Evolutionary conservation across 2,797 vertebrate genomes (phyloP).

Genomic region (Amblyopsis hoosieri): DNA sequence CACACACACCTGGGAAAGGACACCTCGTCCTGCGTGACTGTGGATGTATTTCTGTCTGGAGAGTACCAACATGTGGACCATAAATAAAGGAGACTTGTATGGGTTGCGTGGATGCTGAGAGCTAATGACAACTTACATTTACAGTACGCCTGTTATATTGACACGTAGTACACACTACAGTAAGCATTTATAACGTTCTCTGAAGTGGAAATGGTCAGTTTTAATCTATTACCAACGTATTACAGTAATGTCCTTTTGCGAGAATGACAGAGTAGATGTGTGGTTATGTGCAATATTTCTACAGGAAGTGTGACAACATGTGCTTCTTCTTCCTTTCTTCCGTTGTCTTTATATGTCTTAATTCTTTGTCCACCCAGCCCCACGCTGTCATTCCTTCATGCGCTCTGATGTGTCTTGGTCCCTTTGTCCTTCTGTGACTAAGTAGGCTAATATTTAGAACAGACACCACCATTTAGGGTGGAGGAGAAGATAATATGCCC

Average conservation of each 20-base stretch:
- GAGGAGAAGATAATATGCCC: background rate
- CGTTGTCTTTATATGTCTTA: background rate
- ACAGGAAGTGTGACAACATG: no score
- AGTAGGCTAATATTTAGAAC: background rate
- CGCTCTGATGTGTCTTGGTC: background rate
- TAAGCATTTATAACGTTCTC: no score
- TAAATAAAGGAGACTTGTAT: no score
- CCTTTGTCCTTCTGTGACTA: background rate
- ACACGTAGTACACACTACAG: no score
- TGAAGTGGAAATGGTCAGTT: no score
- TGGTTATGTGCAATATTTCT: no score
- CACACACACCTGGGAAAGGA: background rate
- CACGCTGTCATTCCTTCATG: conserved; percentile 11
- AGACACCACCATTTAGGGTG: background rate
- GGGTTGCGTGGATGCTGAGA: no score
- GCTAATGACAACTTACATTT: no score
- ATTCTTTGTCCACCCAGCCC: background rate
- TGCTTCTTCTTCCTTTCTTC: background rate
- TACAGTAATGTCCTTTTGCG: background rate
- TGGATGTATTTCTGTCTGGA: background rate
- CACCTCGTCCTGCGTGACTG: background rate
- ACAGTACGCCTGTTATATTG: no score
- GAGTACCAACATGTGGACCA: no score
- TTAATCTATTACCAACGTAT: no score
- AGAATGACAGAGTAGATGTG: no score